phyloP scores from a whole-genome alignment of 1,140 invertebrate genomes.

The Zaprionus tsacasi region DNA sequence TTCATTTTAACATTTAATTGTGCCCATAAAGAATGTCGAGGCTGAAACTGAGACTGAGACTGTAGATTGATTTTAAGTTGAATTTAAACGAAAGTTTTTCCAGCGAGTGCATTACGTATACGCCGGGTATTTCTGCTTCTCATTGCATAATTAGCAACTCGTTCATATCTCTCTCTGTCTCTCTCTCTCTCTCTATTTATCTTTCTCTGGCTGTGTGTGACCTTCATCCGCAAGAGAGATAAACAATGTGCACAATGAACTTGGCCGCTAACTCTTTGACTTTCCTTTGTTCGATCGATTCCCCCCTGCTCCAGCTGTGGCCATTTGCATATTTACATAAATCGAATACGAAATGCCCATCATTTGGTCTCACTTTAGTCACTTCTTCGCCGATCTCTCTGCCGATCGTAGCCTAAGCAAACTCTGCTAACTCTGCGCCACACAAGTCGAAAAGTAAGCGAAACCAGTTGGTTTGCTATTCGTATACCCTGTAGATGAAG shows the following conservation, averaged over 20 bases:
- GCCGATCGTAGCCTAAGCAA: constrained; percentile 13
- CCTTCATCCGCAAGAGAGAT: constrained; percentile 49
- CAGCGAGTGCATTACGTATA: constrained; percentile 53
- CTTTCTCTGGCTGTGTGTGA: constrained; percentile 37
- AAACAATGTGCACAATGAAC: constrained; percentile 63
- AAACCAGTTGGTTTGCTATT: constrained; percentile 24
- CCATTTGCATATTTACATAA: constrained; percentile 53
- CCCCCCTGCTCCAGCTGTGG: not conserved
- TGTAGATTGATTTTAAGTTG: constrained; percentile 16
- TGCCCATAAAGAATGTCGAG: constrained; percentile 76
- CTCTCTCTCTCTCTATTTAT: not conserved
- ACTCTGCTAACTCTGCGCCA: constrained; percentile 3
- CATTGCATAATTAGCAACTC: constrained; percentile 63
- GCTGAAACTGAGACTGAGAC: constrained; percentile 18
- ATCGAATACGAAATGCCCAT: constrained; percentile 62
- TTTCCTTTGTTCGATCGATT: constrained; percentile 48
- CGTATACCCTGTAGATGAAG: constrained; percentile 10
- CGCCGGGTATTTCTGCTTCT: constrained; percentile 16
- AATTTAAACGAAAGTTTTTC: constrained; percentile 63
- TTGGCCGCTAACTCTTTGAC: constrained; percentile 58
- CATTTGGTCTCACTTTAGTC: constrained; percentile 43
- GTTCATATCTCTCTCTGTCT: not conserved
- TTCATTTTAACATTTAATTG: constrained; percentile 61
- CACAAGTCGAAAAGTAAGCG: constrained; percentile 10
- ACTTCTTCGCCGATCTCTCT: constrained; percentile 6